Conservation (phyloP, 2,797 vertebrate species). For the Denticeps clupeoides region DNA sequence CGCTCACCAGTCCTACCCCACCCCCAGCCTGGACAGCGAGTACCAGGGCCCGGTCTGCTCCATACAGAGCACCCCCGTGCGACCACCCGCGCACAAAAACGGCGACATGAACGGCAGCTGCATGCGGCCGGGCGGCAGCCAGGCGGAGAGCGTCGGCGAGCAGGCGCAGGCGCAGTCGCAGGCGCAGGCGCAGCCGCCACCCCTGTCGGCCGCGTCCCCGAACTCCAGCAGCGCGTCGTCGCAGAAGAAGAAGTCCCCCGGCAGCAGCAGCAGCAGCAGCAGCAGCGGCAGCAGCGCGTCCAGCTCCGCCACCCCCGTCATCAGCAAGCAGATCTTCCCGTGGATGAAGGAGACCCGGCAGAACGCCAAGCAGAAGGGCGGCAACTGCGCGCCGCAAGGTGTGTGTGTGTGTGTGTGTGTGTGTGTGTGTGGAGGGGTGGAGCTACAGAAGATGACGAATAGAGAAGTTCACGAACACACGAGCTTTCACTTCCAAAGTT, state of each 20-base stretch:
- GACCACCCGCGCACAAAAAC: slow-evolving; percentile 76
- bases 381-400: slow-evolving; percentile 32
- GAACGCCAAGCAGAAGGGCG: slow-evolving; percentile 91
- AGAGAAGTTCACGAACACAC: no score
- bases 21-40: slow-evolving; percentile 76
- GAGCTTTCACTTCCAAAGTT: no score
- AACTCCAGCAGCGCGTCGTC: slow-evolving; percentile 70
- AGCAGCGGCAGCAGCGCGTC: slow-evolving; percentile 61
- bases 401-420: background rate
- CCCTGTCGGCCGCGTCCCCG: slow-evolving; percentile 74
- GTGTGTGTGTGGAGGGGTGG: background rate
- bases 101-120: slow-evolving; percentile 84
- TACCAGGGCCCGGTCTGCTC: slow-evolving; percentile 87
- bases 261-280: no score
- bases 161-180: slow-evolving; percentile 73
- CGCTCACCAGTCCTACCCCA: slow-evolving; percentile 78
- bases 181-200: slow-evolving; percentile 71
- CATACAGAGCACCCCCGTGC: slow-evolving; percentile 73
- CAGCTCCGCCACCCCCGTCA: slow-evolving; percentile 62
- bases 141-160: slow-evolving; percentile 62
- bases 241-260: slow-evolving; percentile 77
- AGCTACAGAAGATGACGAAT: no score
- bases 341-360: slow-evolving; percentile 98
- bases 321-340: slow-evolving; percentile 95
- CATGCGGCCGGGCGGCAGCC: slow-evolving; percentile 73